phyloP scores from a whole-genome alignment of 2,888 invertebrate genomes.

The Sinohyriopsis cumingii region DNA sequence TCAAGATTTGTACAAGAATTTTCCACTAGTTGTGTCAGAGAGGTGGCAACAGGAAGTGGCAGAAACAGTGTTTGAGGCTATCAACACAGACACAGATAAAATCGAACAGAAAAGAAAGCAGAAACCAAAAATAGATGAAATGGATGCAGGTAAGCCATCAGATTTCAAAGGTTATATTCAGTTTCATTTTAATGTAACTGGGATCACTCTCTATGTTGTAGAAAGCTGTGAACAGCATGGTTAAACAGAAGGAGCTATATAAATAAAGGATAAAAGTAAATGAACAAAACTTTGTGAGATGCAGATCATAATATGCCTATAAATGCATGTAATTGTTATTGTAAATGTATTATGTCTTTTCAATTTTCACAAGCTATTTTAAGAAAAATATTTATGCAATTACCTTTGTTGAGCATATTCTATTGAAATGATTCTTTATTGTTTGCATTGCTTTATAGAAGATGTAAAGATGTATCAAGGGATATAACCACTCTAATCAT shows the following conservation, averaged over 20 bases:
- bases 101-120: conserved; percentile 96
- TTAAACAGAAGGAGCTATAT: not conserved
- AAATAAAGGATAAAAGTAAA: not conserved
- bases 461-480: too few relatives aligned
- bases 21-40: conserved; percentile 98
- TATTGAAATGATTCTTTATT: too few relatives aligned
- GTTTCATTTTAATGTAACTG: not conserved
- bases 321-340: too few relatives aligned
- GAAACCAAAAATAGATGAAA: conserved; percentile 93
- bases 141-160: conserved; percentile 76
- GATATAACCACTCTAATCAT: too few relatives aligned
- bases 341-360: too few relatives aligned
- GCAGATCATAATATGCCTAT: not conserved
- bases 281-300: not conserved
- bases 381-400: too few relatives aligned
- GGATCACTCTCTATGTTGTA: not conserved
- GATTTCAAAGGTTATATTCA: not conserved
- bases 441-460: too few relatives aligned
- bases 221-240: not conserved
- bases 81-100: conserved; percentile 98
- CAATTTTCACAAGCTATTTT: too few relatives aligned
- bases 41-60: conserved; percentile 99
- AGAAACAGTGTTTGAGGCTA: conserved; percentile 97
- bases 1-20: conserved; percentile 98
- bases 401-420: too few relatives aligned